Percentiles rank a stretch among this genome's conserved stretches.
phyloP scores from a whole-genome alignment of 2,888 invertebrate species.

The Eupithecia subfuscata region DNA sequence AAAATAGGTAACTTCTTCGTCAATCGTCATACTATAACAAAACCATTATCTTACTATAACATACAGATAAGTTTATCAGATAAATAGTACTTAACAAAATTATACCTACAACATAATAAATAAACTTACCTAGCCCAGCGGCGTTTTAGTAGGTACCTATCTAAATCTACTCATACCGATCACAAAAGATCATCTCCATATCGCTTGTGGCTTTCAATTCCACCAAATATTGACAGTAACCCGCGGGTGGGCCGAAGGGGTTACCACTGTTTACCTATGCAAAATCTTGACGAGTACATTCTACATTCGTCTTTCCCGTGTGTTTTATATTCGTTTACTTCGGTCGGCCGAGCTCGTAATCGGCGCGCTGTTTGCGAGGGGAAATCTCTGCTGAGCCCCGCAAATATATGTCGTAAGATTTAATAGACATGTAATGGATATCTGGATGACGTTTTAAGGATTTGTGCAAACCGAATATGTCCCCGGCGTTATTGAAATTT shows the following conservation, averaged over 20 bases:
- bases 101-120: not conserved
- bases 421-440: constrained; percentile 85
- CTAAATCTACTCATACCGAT: not conserved
- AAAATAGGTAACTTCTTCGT: too few species aligned
- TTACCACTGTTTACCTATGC: constrained; percentile 80
- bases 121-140: not conserved
- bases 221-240: constrained; percentile 50
- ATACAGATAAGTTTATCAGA: not conserved
- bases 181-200: constrained; percentile 12
- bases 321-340: constrained; percentile 83
- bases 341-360: constrained; percentile 81
- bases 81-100: not conserved
- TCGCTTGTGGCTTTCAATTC: constrained; percentile 36
- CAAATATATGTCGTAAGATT: constrained; percentile 84
- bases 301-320: constrained; percentile 82
- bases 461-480: constrained; percentile 84
- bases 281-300: constrained; percentile 82
- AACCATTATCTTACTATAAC: not conserved
- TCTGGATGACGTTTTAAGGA: constrained; percentile 85
- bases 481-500: constrained; percentile 82
- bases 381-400: constrained; percentile 79
- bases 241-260: constrained; percentile 58
- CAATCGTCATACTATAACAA: too few species aligned
- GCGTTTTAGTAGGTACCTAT: not conserved
- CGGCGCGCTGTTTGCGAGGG: constrained; percentile 83